These are phyloP conservation scores for Aldabrachelys gigantea DNA, from an alignment of 2,113 vertebrate genomes.

Conservation along the genomic window DNA sequence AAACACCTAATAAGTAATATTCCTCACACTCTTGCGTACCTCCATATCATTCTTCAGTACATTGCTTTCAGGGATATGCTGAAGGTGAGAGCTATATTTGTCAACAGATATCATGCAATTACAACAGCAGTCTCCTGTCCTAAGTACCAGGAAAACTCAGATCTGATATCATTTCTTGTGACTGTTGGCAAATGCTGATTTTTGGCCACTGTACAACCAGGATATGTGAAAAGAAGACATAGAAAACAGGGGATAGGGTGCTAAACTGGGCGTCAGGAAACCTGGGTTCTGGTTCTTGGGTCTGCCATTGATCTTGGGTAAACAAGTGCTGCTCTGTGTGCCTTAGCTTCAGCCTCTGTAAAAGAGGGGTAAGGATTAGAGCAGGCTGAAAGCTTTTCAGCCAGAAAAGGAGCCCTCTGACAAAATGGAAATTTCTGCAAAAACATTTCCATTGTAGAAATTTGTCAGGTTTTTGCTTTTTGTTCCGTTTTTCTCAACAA, in stretches of 20 bases:
- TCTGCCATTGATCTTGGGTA: background rate
- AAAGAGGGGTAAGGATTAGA: constrained; percentile 5
- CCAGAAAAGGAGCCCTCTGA: background rate
- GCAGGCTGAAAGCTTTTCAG: background rate
- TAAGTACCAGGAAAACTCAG: background rate
- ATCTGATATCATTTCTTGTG: background rate
- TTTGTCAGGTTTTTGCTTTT: background rate
- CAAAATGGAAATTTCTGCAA: constrained; percentile 29
- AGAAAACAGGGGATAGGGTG: background rate
- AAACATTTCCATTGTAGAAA: background rate
- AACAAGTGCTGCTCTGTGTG: background rate
- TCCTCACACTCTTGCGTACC: background rate
- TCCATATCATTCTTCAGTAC: background rate
- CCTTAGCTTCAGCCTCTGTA: background rate
- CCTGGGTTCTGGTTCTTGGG: background rate
- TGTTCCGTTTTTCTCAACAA: background rate
- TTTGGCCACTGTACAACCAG: background rate
- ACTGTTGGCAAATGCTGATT: background rate
- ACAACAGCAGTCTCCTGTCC: background rate
- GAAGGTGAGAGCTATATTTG: background rate
- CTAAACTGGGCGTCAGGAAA: background rate
- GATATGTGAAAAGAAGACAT: background rate
- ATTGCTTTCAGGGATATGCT: background rate
- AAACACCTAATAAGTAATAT: background rate
- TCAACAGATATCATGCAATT: background rate